Evolutionary conservation across 2,113 vertebrate species (phyloP).

Genomic region (Scalopus aquaticus): DNA sequence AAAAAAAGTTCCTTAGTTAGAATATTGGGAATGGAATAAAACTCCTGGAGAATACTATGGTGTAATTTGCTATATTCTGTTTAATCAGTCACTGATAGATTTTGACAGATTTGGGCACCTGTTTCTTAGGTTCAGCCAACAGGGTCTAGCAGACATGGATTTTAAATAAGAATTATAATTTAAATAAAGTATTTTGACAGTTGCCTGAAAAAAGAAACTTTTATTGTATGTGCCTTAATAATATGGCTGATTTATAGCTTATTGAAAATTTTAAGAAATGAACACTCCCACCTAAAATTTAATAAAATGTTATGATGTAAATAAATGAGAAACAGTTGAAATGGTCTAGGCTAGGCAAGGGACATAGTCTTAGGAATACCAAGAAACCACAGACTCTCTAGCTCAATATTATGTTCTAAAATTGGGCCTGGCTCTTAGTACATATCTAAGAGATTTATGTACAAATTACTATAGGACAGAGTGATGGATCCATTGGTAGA

Average conservation of each 20-base stretch:
- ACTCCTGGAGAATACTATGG: background rate
- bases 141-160: background rate
- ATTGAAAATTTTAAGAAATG: background rate
- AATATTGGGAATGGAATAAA: background rate
- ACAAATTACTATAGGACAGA: background rate
- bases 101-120: background rate
- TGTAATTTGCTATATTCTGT: background rate
- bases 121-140: background rate
- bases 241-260: background rate
- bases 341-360: too few relatives aligned
- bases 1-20: background rate
- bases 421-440: too few relatives aligned
- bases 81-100: background rate
- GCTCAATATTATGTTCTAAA: too few relatives aligned
- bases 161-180: slow-evolving; percentile 3
- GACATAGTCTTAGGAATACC: background rate
- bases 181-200: background rate
- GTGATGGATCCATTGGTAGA: background rate
- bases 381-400: background rate
- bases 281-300: background rate
- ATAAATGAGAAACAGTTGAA: background rate
- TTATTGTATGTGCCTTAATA: background rate
- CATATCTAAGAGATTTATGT: too few relatives aligned
- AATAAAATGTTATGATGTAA: background rate
- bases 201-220: background rate